A percentile compares a stretch with the other conserved stretches of the same genome.
These are phyloP conservation scores for Hesperia comma DNA, from an alignment of 2,888 invertebrate species.

Conservation along the genomic window DNA sequence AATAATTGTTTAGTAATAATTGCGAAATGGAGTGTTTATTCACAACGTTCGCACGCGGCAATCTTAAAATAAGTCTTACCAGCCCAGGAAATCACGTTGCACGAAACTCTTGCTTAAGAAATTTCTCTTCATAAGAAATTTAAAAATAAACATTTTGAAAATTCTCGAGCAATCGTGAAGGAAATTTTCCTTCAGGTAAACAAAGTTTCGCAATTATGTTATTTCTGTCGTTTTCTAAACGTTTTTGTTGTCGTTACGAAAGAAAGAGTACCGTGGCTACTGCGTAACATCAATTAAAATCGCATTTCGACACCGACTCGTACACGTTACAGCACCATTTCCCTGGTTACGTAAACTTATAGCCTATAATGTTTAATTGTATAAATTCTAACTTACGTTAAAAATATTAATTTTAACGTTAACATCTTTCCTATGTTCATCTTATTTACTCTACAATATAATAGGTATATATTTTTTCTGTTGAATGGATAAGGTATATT, in stretches of 20 bases:
- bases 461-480: too few relatives aligned
- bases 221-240: constrained; percentile 13
- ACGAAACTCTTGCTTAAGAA: neutral
- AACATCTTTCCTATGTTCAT: too few relatives aligned
- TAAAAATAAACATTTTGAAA: too few relatives aligned
- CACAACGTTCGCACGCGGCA: too few relatives aligned
- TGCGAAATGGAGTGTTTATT: too few relatives aligned
- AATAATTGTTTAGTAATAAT: too few relatives aligned
- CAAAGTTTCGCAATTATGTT: constrained; percentile 13
- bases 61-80: too few relatives aligned
- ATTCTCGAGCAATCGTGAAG: too few relatives aligned
- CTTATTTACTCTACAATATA: too few relatives aligned
- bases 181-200: too few relatives aligned
- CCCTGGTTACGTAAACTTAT: constrained; percentile 42
- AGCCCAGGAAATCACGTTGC: too few relatives aligned
- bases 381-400: neutral
- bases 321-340: constrained; percentile 72
- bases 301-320: constrained; percentile 67
- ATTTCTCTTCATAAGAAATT: neutral
- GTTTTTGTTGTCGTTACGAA: constrained; percentile 31
- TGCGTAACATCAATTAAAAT: constrained; percentile 78
- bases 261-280: constrained; percentile 23
- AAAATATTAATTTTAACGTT: neutral
- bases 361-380: constrained; percentile 6
- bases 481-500: too few relatives aligned